Evolutionary conservation across 2,113 vertebrate genomes (phyloP).

Genomic region (Irena cyanogastra): DNA sequence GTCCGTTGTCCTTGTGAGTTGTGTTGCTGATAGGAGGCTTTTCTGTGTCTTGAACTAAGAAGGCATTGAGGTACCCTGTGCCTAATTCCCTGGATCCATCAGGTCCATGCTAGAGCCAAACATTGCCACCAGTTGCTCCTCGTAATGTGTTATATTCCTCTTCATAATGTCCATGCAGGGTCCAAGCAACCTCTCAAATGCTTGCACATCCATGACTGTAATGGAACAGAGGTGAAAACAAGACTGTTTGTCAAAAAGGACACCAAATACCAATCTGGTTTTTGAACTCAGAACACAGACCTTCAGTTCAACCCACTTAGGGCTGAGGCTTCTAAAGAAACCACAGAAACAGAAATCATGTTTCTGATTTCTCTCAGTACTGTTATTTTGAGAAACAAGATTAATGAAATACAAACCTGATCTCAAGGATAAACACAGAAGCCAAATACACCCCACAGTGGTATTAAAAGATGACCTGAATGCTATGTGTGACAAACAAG

Average conservation of each 20-base stretch:
- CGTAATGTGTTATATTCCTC: conserved; percentile 96
- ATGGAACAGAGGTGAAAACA: conserved; percentile 49
- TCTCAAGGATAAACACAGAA: neutral
- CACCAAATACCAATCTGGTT: neutral
- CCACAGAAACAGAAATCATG: neutral
- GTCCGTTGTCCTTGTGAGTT: conserved; percentile 71
- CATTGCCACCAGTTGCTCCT: conserved; percentile 97
- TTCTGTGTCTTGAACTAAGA: conserved; percentile 73
- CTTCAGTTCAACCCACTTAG: neutral
- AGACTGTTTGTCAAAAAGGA: neutral
- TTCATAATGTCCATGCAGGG: conserved; percentile 99
- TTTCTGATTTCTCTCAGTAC: neutral
- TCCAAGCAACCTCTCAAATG: conserved; percentile 96
- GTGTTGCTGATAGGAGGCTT: conserved; percentile 76
- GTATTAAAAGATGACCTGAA: neutral
- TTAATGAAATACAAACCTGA: neutral
- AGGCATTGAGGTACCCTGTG: conserved; percentile 69
- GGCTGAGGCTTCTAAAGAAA: neutral
- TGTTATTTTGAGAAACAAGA: neutral
- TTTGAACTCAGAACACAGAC: neutral
- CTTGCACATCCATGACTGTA: conserved; percentile 96
- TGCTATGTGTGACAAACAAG: neutral
- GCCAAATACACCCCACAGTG: neutral
- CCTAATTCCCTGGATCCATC: conserved; percentile 78
- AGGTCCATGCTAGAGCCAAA: conserved; percentile 99